These are phyloP conservation scores for Lophius americanus DNA, from an alignment of 2,797 vertebrate species.

Conservation along the genomic window DNA sequence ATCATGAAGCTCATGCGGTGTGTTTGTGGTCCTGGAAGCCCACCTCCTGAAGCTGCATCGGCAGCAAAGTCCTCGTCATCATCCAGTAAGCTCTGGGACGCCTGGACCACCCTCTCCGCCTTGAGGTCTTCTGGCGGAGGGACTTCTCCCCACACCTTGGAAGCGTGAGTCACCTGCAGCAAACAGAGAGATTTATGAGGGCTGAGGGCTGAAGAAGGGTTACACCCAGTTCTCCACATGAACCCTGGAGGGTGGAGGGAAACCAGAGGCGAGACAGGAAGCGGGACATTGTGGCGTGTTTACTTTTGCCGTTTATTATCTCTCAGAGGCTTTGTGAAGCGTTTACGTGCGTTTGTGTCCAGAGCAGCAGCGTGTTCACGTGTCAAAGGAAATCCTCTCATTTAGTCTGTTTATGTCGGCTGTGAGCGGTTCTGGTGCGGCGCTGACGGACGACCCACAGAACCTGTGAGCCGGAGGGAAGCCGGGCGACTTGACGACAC, in stretches of 20 bases:
- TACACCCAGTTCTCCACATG: constrained; percentile 51
- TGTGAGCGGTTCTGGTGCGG: too few relatives aligned
- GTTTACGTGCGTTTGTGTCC: constrained; percentile 34
- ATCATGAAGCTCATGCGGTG: constrained; percentile 55
- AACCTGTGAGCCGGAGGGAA: constrained; percentile 21
- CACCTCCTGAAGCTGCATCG: constrained; percentile 83
- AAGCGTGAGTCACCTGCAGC: constrained; percentile 78
- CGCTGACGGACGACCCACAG: constrained; percentile 20
- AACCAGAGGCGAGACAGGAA: constrained; percentile 66
- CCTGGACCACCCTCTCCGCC: constrained; percentile 54
- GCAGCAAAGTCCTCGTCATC: constrained; percentile 83
- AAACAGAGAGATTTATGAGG: constrained; percentile 67
- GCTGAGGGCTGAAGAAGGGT: constrained; percentile 57
- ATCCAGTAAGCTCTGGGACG: constrained; percentile 70
- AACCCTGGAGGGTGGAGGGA: constrained; percentile 46
- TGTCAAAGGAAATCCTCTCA: neutral
- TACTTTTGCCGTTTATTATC: constrained; percentile 66
- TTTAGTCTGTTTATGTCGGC: too few relatives aligned
- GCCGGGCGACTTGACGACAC: constrained; percentile 47
- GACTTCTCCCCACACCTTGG: constrained; percentile 85
- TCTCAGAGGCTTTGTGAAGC: constrained; percentile 27
- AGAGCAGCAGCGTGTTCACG: neutral
- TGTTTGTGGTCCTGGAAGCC: constrained; percentile 38
- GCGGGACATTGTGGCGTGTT: constrained; percentile 56
- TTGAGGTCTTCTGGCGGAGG: constrained; percentile 81